phyloP scores from a whole-genome alignment of 1,140 invertebrate genomes.

The Panulirus ornatus region DNA sequence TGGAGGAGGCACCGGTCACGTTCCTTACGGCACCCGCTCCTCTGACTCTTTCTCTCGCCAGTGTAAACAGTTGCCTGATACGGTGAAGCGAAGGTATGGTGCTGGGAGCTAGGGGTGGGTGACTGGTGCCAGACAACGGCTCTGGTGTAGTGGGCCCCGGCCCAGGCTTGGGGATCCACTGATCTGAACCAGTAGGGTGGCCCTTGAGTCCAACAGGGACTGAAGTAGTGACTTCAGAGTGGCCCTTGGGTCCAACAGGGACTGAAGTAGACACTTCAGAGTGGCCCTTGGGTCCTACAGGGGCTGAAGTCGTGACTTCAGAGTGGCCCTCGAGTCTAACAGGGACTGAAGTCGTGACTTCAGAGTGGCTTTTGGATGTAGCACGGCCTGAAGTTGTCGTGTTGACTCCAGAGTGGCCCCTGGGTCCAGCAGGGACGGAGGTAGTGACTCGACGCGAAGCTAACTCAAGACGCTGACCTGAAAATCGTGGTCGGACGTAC shows the following conservation, averaged over 20 bases:
- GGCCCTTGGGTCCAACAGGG: not conserved
- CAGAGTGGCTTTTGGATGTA: not conserved
- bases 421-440: not conserved
- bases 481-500: not conserved
- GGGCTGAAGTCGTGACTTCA: not conserved
- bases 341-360: not conserved
- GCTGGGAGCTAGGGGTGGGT: not conserved
- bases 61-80: not conserved
- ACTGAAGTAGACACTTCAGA: not conserved
- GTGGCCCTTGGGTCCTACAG: not conserved
- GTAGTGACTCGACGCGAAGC: not conserved
- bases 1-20: not conserved
- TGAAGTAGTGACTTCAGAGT: not conserved
- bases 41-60: not conserved
- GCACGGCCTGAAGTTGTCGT: not conserved
- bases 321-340: not conserved
- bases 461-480: not conserved
- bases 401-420: not conserved
- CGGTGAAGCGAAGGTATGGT: not conserved
- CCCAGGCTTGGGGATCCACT: not conserved
- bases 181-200: not conserved
- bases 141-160: not conserved
- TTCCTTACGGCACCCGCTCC: not conserved
- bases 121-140: not conserved
- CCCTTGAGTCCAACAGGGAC: not conserved